phyloP scores from a whole-genome alignment of 2,888 invertebrate genomes.

The Scotopteryx bipunctaria region DNA sequence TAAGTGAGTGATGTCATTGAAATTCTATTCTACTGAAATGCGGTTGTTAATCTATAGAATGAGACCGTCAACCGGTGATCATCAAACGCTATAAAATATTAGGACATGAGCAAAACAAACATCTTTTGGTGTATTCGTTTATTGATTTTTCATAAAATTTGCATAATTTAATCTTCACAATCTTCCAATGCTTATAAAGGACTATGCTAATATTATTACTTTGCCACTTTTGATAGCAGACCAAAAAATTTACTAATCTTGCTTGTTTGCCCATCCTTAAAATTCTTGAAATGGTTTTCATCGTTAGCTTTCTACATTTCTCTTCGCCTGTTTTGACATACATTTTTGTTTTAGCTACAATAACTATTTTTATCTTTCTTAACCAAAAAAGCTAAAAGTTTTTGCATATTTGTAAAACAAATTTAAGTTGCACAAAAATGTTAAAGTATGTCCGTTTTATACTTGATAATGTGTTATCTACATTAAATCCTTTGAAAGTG shows the following conservation, averaged over 20 bases:
- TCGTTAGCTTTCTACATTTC: constrained; percentile 32
- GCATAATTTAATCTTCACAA: constrained; percentile 5
- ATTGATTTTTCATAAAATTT: neutral
- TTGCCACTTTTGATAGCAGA: constrained; percentile 32
- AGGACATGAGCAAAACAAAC: neutral
- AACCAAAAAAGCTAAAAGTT: too few relatives aligned
- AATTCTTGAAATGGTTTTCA: constrained; percentile 30
- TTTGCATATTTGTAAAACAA: too few relatives aligned
- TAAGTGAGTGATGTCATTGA: constrained; percentile 9
- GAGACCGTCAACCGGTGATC: too few relatives aligned
- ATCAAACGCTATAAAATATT: neutral
- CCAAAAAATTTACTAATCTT: constrained; percentile 23
- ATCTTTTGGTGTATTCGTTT: neutral
- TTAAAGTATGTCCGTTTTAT: neutral
- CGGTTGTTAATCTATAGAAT: too few relatives aligned
- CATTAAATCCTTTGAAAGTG: neutral
- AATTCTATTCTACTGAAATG: too few relatives aligned
- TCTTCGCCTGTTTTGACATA: constrained; percentile 1
- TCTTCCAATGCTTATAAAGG: constrained; percentile 14
- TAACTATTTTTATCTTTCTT: too few relatives aligned
- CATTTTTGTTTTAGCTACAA: too few relatives aligned
- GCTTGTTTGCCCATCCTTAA: constrained; percentile 30
- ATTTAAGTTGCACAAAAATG: too few relatives aligned
- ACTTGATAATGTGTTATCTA: neutral
- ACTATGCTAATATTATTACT: constrained; percentile 27